These are phyloP conservation scores for Sorex fumeus DNA, from an alignment of 2,113 vertebrate species.

Conservation along the genomic window DNA sequence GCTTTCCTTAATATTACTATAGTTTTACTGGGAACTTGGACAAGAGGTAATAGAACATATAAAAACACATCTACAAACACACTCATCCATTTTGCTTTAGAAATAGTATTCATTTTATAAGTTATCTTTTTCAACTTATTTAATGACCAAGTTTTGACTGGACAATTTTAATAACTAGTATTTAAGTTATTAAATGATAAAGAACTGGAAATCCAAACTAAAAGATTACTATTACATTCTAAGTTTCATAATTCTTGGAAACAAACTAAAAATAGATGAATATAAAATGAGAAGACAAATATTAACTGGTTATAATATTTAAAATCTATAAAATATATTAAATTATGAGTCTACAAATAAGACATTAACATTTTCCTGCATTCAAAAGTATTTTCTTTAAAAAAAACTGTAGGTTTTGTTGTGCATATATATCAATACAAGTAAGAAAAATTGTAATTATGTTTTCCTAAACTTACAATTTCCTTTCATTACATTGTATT, in stretches of 20 bases:
- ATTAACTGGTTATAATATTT: neutral
- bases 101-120: neutral
- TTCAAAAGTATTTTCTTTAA: neutral
- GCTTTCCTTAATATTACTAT: neutral
- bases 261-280: neutral
- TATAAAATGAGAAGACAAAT: slow-evolving; percentile 5
- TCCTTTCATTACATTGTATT: neutral
- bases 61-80: neutral
- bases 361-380: neutral
- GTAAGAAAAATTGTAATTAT: neutral
- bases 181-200: slow-evolving; percentile 28
- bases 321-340: slow-evolving; percentile 6
- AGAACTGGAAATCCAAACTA: neutral
- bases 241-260: neutral
- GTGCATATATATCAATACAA: neutral
- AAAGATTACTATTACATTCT: neutral
- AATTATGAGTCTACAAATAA: neutral
- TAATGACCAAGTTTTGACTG: neutral
- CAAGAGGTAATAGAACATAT: neutral
- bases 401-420: neutral
- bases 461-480: neutral
- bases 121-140: slow-evolving; percentile 10
- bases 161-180: neutral
- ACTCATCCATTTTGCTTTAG: neutral
- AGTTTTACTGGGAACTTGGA: neutral